phyloP scores from a whole-genome alignment of 1,140 invertebrate species.

The Triops cancriformis region DNA sequence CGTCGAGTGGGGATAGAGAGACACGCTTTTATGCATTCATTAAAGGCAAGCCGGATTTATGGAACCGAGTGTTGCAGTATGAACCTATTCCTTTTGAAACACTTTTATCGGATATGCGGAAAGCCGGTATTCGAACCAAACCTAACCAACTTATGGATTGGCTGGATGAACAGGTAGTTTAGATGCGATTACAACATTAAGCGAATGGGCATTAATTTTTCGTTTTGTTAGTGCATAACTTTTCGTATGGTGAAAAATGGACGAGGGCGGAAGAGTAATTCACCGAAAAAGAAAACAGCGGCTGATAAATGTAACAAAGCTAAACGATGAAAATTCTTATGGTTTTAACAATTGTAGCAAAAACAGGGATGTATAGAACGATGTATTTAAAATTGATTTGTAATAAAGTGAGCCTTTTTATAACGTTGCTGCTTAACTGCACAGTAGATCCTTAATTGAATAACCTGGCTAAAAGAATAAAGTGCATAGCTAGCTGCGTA shows the following conservation, averaged over 20 bases:
- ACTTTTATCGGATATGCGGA: conserved; percentile 38
- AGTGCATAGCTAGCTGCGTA: too few relatives aligned
- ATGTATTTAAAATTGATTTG: too few relatives aligned
- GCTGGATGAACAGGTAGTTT: conserved; percentile 43
- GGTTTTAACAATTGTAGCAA: neutral
- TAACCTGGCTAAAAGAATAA: too few relatives aligned
- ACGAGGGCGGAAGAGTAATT: neutral
- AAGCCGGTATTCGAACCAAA: conserved; percentile 40
- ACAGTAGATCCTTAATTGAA: too few relatives aligned
- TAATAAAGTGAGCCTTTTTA: too few relatives aligned
- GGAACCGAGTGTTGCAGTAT: conserved; percentile 42
- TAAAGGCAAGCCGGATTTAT: conserved; percentile 35
- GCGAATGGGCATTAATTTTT: neutral
- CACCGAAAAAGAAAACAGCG: neutral
- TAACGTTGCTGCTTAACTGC: too few relatives aligned
- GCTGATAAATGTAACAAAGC: neutral
- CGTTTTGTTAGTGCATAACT: conserved; percentile 23
- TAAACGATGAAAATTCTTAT: neutral
- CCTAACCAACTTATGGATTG: conserved; percentile 40
- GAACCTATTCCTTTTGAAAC: conserved; percentile 43
- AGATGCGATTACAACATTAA: neutral
- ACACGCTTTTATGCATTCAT: conserved; percentile 33
- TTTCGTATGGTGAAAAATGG: conserved; percentile 22
- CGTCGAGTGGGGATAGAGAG: conserved; percentile 18
- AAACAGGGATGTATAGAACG: too few relatives aligned